Percentiles rank a stretch among this genome's conserved stretches.
Conservation (phyloP, 2,797 vertebrate genomes). For the Pterois miles region DNA sequence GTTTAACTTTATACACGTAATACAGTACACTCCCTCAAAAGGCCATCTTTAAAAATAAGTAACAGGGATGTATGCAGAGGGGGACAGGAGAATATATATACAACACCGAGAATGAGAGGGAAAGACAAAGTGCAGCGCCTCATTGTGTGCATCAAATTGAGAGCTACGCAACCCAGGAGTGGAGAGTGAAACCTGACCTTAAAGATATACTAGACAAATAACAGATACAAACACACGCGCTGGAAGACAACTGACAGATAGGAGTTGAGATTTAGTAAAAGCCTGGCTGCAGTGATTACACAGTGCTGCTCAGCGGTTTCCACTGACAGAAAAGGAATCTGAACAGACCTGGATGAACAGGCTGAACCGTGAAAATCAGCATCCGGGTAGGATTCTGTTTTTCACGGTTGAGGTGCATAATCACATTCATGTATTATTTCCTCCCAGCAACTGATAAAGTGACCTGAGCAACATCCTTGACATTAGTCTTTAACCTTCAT, state of each 20-base stretch:
- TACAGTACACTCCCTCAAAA: conserved; percentile 48
- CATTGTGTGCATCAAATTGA: not conserved
- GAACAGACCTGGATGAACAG: not conserved
- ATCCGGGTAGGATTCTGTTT: not conserved
- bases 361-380: too few relatives aligned
- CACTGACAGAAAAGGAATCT: not conserved
- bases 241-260: conserved; percentile 1
- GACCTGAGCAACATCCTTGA: conserved; percentile 49
- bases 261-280: not conserved
- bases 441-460: conserved; percentile 28
- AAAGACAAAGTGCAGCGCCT: not conserved
- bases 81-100: not conserved
- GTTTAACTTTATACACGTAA: conserved; percentile 30
- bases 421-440: conserved; percentile 74
- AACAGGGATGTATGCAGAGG: conserved; percentile 3
- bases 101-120: not conserved
- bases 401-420: conserved; percentile 61
- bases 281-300: not conserved
- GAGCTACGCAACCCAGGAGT: not conserved
- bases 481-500: not conserved
- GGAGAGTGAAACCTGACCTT: not conserved
- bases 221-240: not conserved
- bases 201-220: not conserved
- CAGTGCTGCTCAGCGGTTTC: not conserved
- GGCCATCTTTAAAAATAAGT: conserved; percentile 53